Conservation (phyloP, 2,888 invertebrate genomes). For the Allophyes oxyacanthae region DNA sequence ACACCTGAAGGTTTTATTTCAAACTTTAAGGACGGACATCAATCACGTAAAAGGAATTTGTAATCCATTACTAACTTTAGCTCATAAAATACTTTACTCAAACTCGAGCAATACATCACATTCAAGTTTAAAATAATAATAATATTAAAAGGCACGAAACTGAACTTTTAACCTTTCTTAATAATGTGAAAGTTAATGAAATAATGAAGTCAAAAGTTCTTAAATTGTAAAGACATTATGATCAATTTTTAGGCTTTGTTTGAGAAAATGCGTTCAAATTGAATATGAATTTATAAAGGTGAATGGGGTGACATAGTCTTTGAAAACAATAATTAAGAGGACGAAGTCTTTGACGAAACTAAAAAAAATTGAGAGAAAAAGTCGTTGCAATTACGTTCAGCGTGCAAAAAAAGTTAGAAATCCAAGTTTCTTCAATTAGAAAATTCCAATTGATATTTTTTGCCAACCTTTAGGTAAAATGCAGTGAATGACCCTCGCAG, state of each 20-base stretch:
- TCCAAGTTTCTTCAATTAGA: too few relatives aligned
- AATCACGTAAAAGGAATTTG: conserved; percentile 7
- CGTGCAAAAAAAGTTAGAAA: too few relatives aligned
- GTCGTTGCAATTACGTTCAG: too few relatives aligned
- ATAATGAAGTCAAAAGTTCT: conserved; percentile 42
- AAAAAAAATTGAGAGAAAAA: too few relatives aligned
- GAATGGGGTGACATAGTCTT: neutral
- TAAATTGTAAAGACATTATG: conserved; percentile 39
- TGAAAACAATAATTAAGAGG: neutral
- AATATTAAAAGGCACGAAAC: conserved; percentile 17
- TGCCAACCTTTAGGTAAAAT: too few relatives aligned
- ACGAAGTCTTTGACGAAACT: too few relatives aligned
- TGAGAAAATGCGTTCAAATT: conserved; percentile 25
- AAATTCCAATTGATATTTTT: too few relatives aligned
- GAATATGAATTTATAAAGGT: conserved; percentile 17
- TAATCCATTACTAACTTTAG: neutral
- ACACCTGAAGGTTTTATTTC: too few relatives aligned
- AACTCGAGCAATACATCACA: conserved; percentile 1
- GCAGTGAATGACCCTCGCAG: too few relatives aligned
- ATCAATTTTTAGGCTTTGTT: conserved; percentile 26
- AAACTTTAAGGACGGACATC: neutral
- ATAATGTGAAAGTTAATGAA: conserved; percentile 34
- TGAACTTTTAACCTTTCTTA: conserved; percentile 40
- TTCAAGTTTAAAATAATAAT: conserved; percentile 18
- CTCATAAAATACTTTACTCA: neutral